Base-by-base conservation (phyloP, 2,888 invertebrate species). In the Clistopyga incitator region DNA sequence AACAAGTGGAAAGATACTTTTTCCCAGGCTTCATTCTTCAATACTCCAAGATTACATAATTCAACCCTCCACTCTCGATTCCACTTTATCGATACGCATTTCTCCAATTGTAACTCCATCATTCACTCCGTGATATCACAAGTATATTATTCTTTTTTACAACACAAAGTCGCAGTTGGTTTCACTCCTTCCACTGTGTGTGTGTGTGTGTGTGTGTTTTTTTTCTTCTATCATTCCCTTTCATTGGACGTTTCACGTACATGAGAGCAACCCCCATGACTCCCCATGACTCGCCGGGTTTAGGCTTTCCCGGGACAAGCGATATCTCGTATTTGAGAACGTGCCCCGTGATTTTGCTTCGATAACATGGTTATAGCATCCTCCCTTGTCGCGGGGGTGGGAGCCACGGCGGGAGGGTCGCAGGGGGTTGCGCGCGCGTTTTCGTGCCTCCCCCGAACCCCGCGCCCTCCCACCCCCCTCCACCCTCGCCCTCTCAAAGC, bases 241-340 rank as follows among this genome's bases (percentile, higher is more conserved):
- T 74, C 68, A 67, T 82, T 72, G 50, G 65, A 79, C 47, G 68
- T 64, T 84, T 75, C 71, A 23, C 20, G 67, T 45, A 52, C 67
- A 72, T 45, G 20, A 61, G n/a, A 47, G 25, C 45, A 3, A 10
- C 25, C 23, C 10, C 15, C 42, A 10, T 38, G 47, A 47, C 25
- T 25, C 38, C n/a, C n/a, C n/a, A n/a, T n/a, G n/a, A n/a, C n/a
- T 23, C 52, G 38, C 45, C 34, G 42, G 56, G 45, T 42, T 20
- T 54, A 23, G 65, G 54, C 42, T 61, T 23, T 25, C 52, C 20
- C 64, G 64, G 70, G 68, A 82, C 86, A 77, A 76, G 85, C 86
- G 88, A 90, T 89, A 89, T 90, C 88, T 89, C 88, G 88, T 90
- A 91, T 92, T 90, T 90, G 92, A 91, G 91, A 90, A 89, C 90